These are phyloP conservation scores for Trissolcus brochymenae DNA, from an alignment of 2,888 invertebrate genomes.

Conservation along the genomic window DNA sequence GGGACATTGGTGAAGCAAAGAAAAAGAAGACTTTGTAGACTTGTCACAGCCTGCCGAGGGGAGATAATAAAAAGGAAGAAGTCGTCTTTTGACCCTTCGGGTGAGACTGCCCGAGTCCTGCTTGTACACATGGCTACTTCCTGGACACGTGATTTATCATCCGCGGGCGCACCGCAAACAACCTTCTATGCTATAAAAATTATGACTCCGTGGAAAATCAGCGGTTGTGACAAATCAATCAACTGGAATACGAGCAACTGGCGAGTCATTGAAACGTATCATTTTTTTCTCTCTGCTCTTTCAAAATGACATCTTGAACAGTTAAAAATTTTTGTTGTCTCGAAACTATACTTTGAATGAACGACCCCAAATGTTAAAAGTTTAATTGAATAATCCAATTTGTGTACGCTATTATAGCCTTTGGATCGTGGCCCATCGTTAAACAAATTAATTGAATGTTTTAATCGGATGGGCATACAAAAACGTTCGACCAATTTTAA, in stretches of 20 bases:
- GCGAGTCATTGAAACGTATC: no score
- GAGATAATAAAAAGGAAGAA: slow-evolving; percentile 38
- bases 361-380: no score
- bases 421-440: background rate
- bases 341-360: no score
- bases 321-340: no score
- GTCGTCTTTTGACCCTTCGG: slow-evolving; percentile 46
- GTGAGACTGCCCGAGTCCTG: slow-evolving; percentile 8
- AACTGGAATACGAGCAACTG: slow-evolving; percentile 1
- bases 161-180: slow-evolving; percentile 15
- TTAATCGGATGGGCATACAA: background rate
- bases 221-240: slow-evolving; percentile 38
- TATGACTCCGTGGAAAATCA: background rate
- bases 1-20: no score
- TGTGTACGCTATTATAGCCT: no score
- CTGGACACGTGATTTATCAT: slow-evolving; percentile 8
- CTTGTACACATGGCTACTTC: slow-evolving; percentile 3
- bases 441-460: background rate
- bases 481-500: background rate
- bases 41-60: slow-evolving; percentile 34
- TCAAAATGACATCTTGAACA: no score
- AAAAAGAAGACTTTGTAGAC: slow-evolving; percentile 17
- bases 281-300: no score
- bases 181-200: slow-evolving; percentile 6
- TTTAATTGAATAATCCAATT: no score